A percentile compares a stretch with the other conserved stretches of the same genome.
Conservation (phyloP, 2,888 invertebrate genomes). For the Melitaea athalia region DNA sequence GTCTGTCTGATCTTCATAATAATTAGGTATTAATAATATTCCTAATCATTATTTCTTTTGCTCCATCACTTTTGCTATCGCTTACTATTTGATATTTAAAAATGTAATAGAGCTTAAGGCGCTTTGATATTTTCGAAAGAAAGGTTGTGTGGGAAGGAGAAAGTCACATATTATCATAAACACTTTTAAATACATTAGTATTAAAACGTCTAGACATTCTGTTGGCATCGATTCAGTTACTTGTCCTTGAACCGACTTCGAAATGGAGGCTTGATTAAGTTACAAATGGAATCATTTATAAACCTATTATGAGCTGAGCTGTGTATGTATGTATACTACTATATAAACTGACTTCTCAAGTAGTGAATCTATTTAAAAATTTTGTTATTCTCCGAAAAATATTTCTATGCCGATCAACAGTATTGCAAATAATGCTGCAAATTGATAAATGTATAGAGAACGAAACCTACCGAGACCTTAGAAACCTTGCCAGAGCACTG, state of each 20-base stretch:
- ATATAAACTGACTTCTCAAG: no score
- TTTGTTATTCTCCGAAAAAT: no score
- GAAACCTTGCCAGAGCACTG: no score
- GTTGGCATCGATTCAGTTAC: conserved; percentile 9
- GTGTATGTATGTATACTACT: no score
- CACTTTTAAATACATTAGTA: conserved; percentile 2
- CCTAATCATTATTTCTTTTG: background rate
- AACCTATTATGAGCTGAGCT: background rate
- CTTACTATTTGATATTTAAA: background rate
- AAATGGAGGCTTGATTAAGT: conserved; percentile 14
- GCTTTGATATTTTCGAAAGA: background rate
- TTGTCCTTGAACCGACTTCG: conserved; percentile 4
- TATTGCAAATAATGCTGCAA: no score
- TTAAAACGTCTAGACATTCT: conserved; percentile 8
- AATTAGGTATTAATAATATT: background rate
- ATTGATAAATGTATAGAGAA: no score
- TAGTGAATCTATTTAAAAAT: no score
- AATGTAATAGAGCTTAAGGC: background rate
- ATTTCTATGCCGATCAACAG: no score
- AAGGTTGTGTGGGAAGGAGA: conserved; percentile 13
- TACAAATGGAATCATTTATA: background rate
- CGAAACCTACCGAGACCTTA: no score
- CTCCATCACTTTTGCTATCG: background rate
- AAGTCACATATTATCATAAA: background rate
- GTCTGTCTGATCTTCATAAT: background rate